Evolutionary conservation across 2,888 invertebrate species (phyloP).

Genomic region (Resseliella maxima): DNA sequence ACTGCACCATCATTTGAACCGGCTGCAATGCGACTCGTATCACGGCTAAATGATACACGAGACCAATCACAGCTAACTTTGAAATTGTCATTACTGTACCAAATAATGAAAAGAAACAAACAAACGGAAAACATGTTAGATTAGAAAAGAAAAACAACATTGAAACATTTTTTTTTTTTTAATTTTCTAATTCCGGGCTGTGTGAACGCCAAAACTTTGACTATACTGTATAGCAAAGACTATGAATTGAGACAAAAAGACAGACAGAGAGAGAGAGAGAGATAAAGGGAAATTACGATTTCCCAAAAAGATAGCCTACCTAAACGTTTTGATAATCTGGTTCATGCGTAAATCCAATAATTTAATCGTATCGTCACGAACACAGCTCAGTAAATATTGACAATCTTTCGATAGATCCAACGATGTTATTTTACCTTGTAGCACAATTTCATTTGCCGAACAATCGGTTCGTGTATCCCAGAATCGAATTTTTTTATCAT

Average conservation of each 20-base stretch:
- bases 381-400: constrained; percentile 89
- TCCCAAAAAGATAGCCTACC: constrained; percentile 72
- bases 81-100: constrained; percentile 89
- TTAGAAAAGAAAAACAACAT: constrained; percentile 51
- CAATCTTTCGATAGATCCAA: constrained; percentile 92
- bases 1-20: constrained; percentile 93
- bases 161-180: background rate
- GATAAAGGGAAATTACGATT: background rate
- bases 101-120: no score
- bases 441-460: constrained; percentile 84
- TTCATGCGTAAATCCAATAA: constrained; percentile 95
- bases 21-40: constrained; percentile 87
- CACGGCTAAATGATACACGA: constrained; percentile 91
- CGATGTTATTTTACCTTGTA: constrained; percentile 95
- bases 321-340: constrained; percentile 88
- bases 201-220: no score
- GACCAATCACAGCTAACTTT: constrained; percentile 96
- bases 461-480: constrained; percentile 95
- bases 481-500: constrained; percentile 95
- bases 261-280: background rate
- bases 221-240: no score
- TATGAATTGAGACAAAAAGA: background rate
- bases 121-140: no score
- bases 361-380: constrained; percentile 94
- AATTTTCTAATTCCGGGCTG: background rate